Conservation (phyloP, 2,888 invertebrate species). For the Orthonychiurus folsomi region DNA sequence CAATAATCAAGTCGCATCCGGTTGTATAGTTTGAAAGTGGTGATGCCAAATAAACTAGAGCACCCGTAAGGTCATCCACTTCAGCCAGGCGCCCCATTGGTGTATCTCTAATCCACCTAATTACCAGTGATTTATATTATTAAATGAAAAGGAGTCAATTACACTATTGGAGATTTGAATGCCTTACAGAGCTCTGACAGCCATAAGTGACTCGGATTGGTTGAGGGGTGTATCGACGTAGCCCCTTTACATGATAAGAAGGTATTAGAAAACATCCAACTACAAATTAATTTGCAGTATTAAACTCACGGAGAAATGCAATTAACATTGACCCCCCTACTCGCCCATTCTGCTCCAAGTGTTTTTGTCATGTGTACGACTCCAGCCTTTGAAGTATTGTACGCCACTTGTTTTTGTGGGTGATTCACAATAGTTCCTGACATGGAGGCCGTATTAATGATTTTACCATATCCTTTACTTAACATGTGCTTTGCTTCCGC, state of each 20-base stretch:
- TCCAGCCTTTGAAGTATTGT: constrained; percentile 34
- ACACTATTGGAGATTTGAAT: too few relatives aligned
- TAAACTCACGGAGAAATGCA: constrained; percentile 38
- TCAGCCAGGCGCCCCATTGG: constrained; percentile 34
- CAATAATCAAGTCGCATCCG: constrained; percentile 31
- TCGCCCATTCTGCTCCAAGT: constrained; percentile 37
- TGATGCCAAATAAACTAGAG: constrained; percentile 36
- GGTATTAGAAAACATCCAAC: background rate
- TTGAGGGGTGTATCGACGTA: constrained; percentile 38
- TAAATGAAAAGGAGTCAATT: too few relatives aligned
- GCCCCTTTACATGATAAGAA: constrained; percentile 23
- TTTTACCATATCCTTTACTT: constrained; percentile 36
- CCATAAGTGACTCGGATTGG: constrained; percentile 29
- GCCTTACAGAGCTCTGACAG: constrained; percentile 22
- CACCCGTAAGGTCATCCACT: constrained; percentile 36
- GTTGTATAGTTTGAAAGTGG: constrained; percentile 33
- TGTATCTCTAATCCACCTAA: constrained; percentile 35
- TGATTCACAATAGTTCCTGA: constrained; percentile 34
- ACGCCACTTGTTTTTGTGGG: constrained; percentile 37
- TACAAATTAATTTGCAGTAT: background rate
- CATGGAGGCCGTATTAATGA: constrained; percentile 40
- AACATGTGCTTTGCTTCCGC: constrained; percentile 39
- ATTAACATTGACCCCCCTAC: constrained; percentile 36
- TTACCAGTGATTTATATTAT: background rate
- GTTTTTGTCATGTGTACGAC: constrained; percentile 37